phyloP scores from a whole-genome alignment of 2,113 vertebrate species.

The Brienomyrus brachyistius region DNA sequence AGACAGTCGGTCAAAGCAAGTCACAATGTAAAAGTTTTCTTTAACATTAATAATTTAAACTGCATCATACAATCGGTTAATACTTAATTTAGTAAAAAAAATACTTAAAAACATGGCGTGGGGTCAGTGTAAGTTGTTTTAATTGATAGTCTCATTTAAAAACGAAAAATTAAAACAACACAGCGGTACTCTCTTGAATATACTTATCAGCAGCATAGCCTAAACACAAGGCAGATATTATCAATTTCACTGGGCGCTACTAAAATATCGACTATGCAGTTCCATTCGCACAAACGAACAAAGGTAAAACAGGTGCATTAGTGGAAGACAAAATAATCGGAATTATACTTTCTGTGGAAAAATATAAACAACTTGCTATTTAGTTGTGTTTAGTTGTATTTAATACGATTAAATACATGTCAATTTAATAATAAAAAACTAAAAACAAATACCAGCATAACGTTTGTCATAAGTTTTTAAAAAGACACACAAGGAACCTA shows the following conservation, averaged over 20 bases:
- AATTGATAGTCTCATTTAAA: not conserved
- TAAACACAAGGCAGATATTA: not conserved
- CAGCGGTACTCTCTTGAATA: not conserved
- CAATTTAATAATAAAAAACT: not conserved
- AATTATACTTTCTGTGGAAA: not conserved
- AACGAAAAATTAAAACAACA: not conserved
- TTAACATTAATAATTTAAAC: not conserved
- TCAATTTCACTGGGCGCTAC: not conserved
- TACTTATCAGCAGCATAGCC: not conserved
- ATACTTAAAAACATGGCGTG: not conserved
- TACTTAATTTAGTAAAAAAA: not conserved
- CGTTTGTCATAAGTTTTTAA: not conserved
- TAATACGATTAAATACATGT: not conserved
- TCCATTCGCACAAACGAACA: not conserved
- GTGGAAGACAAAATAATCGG: not conserved
- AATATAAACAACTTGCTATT: not conserved
- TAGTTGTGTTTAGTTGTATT: not conserved
- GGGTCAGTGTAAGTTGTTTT: not conserved
- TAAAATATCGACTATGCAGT: not conserved
- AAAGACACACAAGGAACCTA: not conserved
- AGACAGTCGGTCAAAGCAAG: not conserved
- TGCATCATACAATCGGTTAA: not conserved
- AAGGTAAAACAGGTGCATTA: not conserved
- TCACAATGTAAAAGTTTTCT: not conserved
- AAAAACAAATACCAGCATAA: not conserved